Conservation (phyloP, 2,113 vertebrate genomes). For the Heloderma charlesbogerti region DNA sequence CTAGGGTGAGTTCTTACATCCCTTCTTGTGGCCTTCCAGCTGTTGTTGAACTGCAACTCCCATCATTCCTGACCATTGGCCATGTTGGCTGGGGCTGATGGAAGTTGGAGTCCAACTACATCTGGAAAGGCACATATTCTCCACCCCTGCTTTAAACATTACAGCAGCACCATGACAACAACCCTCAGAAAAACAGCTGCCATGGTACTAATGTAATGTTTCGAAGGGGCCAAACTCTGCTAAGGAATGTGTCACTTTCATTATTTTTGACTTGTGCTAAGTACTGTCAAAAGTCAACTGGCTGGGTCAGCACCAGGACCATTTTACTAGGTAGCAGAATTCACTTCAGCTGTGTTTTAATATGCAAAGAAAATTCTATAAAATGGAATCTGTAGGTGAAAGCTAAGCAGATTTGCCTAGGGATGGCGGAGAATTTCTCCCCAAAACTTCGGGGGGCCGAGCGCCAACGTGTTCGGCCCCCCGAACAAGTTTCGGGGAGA, state of each 20-base stretch:
- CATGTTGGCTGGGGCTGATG: neutral
- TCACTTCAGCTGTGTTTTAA: slow-evolving; percentile 41
- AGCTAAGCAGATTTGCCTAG: slow-evolving; percentile 6
- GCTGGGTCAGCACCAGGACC: slow-evolving; percentile 42
- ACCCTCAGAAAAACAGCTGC: neutral
- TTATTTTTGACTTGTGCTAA: slow-evolving; percentile 72
- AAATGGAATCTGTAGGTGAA: slow-evolving; percentile 55
- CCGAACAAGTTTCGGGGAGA: too few species aligned
- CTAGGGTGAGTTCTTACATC: too few species aligned
- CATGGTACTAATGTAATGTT: neutral
- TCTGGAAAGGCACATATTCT: too few species aligned
- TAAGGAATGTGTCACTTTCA: slow-evolving; percentile 66
- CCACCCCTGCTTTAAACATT: neutral
- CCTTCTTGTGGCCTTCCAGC: too few species aligned
- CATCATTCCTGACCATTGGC: neutral
- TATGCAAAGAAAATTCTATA: slow-evolving; percentile 21
- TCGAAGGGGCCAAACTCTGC: slow-evolving; percentile 30
- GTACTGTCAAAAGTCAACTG: slow-evolving; percentile 50
- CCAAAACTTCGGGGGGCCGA: too few species aligned
- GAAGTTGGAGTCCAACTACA: neutral
- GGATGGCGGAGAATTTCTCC: too few species aligned
- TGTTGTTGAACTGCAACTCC: neutral
- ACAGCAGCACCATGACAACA: neutral
- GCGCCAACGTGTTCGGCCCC: too few species aligned
- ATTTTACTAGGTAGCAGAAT: slow-evolving; percentile 61